phyloP scores from a whole-genome alignment of 2,113 vertebrate species.

The Alethe diademata region DNA sequence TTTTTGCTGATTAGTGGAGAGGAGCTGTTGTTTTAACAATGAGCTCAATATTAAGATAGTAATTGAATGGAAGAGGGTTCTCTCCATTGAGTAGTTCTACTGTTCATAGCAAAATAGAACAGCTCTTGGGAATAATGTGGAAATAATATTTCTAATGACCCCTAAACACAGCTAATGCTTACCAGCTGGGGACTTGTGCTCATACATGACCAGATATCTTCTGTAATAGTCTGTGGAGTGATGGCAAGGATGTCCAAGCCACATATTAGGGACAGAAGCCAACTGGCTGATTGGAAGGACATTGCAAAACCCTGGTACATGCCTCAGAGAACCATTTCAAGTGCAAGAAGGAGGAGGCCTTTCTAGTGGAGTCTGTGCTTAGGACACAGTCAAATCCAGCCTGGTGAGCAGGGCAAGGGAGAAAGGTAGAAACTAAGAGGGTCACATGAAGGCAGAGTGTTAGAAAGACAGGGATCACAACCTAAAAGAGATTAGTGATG shows the following conservation, averaged over 20 bases:
- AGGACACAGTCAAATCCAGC: background rate
- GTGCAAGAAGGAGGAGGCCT: background rate
- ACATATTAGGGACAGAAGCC: background rate
- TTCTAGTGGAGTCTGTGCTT: background rate
- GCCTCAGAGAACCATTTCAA: background rate
- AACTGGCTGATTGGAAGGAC: background rate
- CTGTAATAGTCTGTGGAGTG: background rate
- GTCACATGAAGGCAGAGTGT: background rate
- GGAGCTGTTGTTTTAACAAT: background rate
- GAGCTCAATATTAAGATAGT: background rate
- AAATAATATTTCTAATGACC: background rate
- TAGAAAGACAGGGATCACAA: background rate
- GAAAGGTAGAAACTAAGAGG: background rate
- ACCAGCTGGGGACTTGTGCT: fast-evolving
- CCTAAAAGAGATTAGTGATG: background rate
- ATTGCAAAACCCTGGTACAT: background rate
- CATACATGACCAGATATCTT: background rate
- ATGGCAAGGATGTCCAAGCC: background rate
- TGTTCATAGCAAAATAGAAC: background rate
- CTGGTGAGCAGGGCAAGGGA: background rate
- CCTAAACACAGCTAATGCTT: background rate
- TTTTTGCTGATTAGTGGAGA: background rate
- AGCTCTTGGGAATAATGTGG: background rate
- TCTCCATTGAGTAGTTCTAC: background rate
- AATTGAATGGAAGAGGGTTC: background rate